Conservation (phyloP, 1,140 invertebrate genomes). For the Araneus ventricosus region DNA sequence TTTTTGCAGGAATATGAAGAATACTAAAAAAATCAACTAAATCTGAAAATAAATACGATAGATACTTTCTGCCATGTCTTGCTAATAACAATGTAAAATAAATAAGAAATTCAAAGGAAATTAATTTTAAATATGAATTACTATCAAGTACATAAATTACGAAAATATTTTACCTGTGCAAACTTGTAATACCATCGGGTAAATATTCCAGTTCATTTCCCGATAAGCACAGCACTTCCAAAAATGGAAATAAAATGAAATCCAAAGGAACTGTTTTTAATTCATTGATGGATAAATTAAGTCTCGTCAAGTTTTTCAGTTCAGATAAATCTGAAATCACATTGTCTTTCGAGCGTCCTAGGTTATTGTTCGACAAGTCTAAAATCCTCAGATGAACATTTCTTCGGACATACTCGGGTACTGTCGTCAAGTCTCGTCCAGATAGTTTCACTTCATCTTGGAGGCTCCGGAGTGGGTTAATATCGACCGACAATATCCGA, state of each 20-base stretch:
- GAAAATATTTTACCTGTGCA: conserved; percentile 49
- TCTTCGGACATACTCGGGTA: conserved; percentile 36
- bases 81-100: no score
- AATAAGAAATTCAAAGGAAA: no score
- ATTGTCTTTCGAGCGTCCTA: neutral
- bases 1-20: no score
- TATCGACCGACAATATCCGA: neutral
- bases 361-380: conserved; percentile 45
- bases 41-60: no score
- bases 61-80: no score
- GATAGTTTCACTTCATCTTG: conserved; percentile 50
- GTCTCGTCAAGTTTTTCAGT: conserved; percentile 26
- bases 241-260: conserved; percentile 13
- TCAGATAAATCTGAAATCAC: neutral
- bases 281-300: conserved; percentile 63
- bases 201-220: conserved; percentile 63
- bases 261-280: conserved; percentile 36
- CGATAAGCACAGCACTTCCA: conserved; percentile 53
- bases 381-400: conserved; percentile 34
- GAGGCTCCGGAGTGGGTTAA: neutral
- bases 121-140: no score
- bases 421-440: neutral
- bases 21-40: no score
- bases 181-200: conserved; percentile 15
- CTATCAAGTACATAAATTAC: neutral